Evolutionary conservation across 2,888 invertebrate species (phyloP).

Genomic region (Drosophila testacea): DNA sequence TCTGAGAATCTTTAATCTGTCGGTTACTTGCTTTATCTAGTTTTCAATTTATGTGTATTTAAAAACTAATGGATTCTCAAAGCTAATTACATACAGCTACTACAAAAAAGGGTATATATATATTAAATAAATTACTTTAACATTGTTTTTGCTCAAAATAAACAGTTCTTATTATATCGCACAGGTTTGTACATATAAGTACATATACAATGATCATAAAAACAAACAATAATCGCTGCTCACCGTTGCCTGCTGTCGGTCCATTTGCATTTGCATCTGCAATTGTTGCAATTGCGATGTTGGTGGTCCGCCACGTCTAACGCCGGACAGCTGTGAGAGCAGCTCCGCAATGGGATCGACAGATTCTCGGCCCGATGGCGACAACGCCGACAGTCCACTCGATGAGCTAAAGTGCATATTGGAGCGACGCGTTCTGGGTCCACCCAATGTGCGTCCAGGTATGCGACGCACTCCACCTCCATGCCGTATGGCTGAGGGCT

Average conservation of each 20-base stretch:
- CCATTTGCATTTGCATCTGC: slow-evolving; percentile 97
- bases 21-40: no score
- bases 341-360: slow-evolving; percentile 99
- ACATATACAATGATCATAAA: slow-evolving; percentile 16
- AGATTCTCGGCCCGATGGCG: slow-evolving; percentile 94
- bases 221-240: slow-evolving; percentile 53
- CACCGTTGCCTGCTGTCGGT: slow-evolving; percentile 93
- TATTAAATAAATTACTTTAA: no score
- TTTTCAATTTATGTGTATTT: no score
- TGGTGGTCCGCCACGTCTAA: slow-evolving; percentile 88
- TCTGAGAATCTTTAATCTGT: no score
- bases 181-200: background rate
- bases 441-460: slow-evolving; percentile 91
- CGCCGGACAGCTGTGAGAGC: slow-evolving; percentile 97
- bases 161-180: no score
- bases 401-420: slow-evolving; percentile 98
- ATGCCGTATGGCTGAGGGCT: slow-evolving; percentile 92
- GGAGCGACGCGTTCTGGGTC: slow-evolving; percentile 92
- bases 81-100: no score
- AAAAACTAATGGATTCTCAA: no score
- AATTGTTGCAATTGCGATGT: slow-evolving; percentile 95
- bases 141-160: no score
- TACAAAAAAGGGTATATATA: no score
- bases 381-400: slow-evolving; percentile 93
- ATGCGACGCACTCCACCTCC: slow-evolving; percentile 91